phyloP scores from a whole-genome alignment of 2,113 vertebrate species.

The Atherinomorus stipes region DNA sequence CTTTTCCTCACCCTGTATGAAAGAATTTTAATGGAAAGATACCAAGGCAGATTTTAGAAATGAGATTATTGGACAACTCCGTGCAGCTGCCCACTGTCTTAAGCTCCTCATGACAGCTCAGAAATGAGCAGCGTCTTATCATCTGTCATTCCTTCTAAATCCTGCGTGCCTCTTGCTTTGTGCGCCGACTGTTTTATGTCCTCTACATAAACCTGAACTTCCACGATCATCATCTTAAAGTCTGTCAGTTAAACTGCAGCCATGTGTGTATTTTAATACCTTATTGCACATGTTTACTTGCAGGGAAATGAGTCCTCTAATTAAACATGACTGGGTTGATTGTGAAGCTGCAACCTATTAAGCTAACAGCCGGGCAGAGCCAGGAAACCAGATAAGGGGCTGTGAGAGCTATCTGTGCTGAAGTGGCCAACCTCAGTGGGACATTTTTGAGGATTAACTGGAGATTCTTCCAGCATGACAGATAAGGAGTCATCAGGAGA shows the following conservation, averaged over 20 bases:
- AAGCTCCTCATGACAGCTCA: conserved; percentile 67
- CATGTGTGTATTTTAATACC: conserved; percentile 46
- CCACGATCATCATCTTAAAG: conserved; percentile 18
- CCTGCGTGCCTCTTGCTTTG: conserved; percentile 34
- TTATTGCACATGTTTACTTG: conserved; percentile 43
- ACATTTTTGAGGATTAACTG: conserved; percentile 37
- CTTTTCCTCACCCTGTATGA: conserved; percentile 52
- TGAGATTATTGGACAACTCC: conserved; percentile 60
- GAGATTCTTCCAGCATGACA: conserved; percentile 25
- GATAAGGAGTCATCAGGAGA: conserved; percentile 25
- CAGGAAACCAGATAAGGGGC: conserved; percentile 68
- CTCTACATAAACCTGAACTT: conserved; percentile 43
- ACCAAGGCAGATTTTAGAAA: conserved; percentile 61
- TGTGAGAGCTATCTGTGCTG: conserved; percentile 43
- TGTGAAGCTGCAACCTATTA: conserved; percentile 55
- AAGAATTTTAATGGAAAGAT: conserved; percentile 71
- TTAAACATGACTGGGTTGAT: conserved; percentile 54
- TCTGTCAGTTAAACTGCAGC: conserved; percentile 34
- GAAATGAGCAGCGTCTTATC: conserved; percentile 68
- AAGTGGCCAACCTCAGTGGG: conserved; percentile 47
- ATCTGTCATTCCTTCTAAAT: conserved; percentile 63
- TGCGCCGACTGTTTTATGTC: conserved; percentile 38
- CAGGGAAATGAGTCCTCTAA: conserved; percentile 60
- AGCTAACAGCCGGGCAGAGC: conserved; percentile 52
- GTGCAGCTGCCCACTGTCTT: conserved; percentile 60